Conservation (phyloP, 64 coral and sea anemone species). For the Anthopleura sola region DNA sequence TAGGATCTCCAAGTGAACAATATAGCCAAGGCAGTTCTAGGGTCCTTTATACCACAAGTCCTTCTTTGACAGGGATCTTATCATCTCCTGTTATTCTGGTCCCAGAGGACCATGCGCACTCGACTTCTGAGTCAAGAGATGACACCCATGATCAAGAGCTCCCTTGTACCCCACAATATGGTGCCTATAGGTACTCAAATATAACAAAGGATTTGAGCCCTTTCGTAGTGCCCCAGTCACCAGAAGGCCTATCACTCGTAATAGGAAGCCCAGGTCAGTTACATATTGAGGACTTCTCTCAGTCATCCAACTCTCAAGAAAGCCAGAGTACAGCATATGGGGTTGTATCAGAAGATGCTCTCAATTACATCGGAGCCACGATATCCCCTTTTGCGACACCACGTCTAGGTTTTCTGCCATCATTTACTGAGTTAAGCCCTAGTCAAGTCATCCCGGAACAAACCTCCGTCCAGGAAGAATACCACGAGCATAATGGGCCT, state of each 20-base stretch:
- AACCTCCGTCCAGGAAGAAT: neutral
- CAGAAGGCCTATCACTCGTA: neutral
- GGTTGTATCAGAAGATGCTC: slow-evolving; percentile 6
- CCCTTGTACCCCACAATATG: slow-evolving; percentile 6
- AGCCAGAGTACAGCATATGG: neutral
- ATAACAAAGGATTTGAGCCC: neutral
- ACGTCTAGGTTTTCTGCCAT: neutral
- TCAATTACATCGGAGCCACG: neutral
- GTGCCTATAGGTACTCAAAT: neutral
- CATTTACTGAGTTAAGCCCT: slow-evolving; percentile 3
- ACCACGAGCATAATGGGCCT: neutral
- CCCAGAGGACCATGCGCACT: neutral
- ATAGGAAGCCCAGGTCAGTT: neutral
- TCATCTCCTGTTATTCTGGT: slow-evolving; percentile 11
- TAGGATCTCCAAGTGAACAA: neutral
- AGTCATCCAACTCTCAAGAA: slow-evolving; percentile 12
- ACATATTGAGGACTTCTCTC: neutral
- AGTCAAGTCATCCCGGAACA: neutral
- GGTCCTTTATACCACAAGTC: neutral
- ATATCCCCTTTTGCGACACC: slow-evolving; percentile 9
- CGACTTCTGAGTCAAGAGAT: neutral
- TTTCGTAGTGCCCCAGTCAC: slow-evolving; percentile 26
- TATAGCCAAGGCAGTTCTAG: neutral
- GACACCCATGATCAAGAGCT: slow-evolving; percentile 13
- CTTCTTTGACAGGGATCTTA: neutral